A percentile compares a stretch with the other conserved stretches of the same genome.
phyloP scores from a whole-genome alignment of 2,888 invertebrate species.

The Chesias legatella region DNA sequence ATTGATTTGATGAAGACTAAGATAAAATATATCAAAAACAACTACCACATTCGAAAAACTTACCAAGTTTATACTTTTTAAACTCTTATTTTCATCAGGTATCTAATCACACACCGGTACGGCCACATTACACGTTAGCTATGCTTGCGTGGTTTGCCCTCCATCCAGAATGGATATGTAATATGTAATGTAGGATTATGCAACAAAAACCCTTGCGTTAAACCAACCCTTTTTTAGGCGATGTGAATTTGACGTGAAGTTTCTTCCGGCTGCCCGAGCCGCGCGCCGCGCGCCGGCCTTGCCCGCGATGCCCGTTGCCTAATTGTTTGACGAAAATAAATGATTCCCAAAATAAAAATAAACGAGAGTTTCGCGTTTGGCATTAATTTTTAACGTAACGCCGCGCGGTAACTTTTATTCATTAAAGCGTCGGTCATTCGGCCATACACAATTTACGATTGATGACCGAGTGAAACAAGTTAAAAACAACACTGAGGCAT shows the following conservation, averaged over 20 bases:
- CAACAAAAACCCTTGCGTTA: conserved; percentile 65
- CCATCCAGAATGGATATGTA: conserved; percentile 41
- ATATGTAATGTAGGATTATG: conserved; percentile 60
- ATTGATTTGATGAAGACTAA: too few relatives aligned
- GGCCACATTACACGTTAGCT: too few relatives aligned
- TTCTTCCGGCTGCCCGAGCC: conserved; percentile 59
- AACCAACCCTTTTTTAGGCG: conserved; percentile 66
- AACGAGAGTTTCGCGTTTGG: conserved; percentile 73
- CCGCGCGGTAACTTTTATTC: conserved; percentile 53
- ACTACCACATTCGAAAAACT: too few relatives aligned
- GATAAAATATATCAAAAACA: too few relatives aligned
- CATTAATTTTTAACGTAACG: conserved; percentile 65
- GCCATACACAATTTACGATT: conserved; percentile 23
- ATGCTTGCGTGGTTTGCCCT: too few relatives aligned
- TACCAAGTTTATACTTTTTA: too few relatives aligned
- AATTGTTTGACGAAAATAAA: conserved; percentile 79
- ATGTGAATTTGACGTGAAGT: conserved; percentile 63
- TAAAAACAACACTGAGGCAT: not conserved
- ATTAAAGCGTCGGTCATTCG: conserved; percentile 45
- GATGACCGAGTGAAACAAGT: conserved; percentile 22
- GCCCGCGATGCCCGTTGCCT: conserved; percentile 60
- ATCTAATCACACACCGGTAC: too few relatives aligned
- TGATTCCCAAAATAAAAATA: conserved; percentile 75
- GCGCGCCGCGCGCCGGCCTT: too few relatives aligned
- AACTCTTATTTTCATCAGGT: too few relatives aligned